These are phyloP conservation scores for Patella vulgata DNA, from an alignment of 1,140 invertebrate species.

Conservation along the genomic window DNA sequence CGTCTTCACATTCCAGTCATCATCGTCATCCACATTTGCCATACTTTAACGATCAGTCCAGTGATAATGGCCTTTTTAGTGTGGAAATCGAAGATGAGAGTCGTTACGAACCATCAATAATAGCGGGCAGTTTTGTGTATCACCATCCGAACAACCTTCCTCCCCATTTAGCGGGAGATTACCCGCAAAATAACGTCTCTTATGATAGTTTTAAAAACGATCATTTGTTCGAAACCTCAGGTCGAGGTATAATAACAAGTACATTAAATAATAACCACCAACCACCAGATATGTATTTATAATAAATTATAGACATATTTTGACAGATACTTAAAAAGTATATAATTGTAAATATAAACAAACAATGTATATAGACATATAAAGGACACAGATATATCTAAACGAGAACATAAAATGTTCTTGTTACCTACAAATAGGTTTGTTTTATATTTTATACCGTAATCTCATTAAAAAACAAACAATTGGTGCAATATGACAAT, in stretches of 20 bases:
- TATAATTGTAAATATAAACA: no score
- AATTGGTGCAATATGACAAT: no score
- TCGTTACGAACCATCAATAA: constrained; percentile 32
- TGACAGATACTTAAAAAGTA: no score
- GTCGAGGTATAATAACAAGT: constrained; percentile 19
- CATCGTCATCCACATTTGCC: constrained; percentile 8
- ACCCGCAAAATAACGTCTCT: constrained; percentile 13
- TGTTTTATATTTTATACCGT: no score
- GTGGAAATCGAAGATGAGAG: constrained; percentile 11
- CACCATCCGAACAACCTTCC: constrained; percentile 32
- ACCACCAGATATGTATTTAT: constrained; percentile 15
- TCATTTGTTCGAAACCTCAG: constrained; percentile 16
- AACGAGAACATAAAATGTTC: no score
- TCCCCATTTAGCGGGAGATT: constrained; percentile 16
- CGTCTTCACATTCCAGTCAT: constrained; percentile 7
- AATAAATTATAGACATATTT: no score
- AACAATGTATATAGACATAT: no score
- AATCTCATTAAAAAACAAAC: no score
- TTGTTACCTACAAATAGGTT: no score
- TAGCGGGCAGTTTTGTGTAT: constrained; percentile 37
- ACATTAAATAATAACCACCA: constrained; percentile 32
- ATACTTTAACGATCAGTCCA: constrained; percentile 19
- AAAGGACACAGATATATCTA: no score
- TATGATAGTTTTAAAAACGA: constrained; percentile 40
- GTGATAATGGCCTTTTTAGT: constrained; percentile 23